Evolutionary conservation across 2,113 vertebrate species (phyloP).

Genomic region (Prinia subflava): DNA sequence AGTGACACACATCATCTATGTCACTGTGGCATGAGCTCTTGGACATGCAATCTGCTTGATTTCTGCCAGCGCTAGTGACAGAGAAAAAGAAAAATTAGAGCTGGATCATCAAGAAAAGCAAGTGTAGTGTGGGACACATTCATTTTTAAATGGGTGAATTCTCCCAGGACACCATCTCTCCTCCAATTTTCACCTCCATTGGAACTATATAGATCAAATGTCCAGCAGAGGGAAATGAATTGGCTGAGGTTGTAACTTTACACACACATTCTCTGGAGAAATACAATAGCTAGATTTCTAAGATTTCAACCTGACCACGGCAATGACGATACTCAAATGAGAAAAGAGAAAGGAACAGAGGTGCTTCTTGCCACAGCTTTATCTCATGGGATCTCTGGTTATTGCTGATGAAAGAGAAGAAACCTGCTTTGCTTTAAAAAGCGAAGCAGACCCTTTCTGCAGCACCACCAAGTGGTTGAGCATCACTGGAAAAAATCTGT

Average conservation of each 20-base stretch:
- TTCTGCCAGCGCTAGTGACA: neutral
- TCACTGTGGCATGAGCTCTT: accelerated
- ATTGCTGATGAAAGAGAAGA: neutral
- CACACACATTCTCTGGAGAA: neutral
- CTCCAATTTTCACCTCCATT: neutral
- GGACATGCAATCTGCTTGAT: neutral
- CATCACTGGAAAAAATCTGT: neutral
- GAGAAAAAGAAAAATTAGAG: neutral
- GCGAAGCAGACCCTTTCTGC: neutral
- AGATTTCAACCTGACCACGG: neutral
- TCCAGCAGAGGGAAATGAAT: neutral
- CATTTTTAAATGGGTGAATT: neutral
- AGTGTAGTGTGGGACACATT: accelerated
- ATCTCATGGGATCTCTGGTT: neutral
- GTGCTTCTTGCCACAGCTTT: neutral
- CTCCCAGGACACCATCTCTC: neutral
- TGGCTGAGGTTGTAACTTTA: neutral
- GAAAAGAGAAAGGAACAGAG: neutral
- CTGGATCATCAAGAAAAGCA: neutral
- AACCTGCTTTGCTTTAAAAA: neutral
- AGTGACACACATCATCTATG: neutral
- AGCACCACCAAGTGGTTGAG: conserved; percentile 61
- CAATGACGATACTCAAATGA: neutral
- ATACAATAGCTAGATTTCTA: neutral
- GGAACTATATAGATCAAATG: neutral